phyloP scores from a whole-genome alignment of 2,888 invertebrate species.

The Ceraclea dissimilis region DNA sequence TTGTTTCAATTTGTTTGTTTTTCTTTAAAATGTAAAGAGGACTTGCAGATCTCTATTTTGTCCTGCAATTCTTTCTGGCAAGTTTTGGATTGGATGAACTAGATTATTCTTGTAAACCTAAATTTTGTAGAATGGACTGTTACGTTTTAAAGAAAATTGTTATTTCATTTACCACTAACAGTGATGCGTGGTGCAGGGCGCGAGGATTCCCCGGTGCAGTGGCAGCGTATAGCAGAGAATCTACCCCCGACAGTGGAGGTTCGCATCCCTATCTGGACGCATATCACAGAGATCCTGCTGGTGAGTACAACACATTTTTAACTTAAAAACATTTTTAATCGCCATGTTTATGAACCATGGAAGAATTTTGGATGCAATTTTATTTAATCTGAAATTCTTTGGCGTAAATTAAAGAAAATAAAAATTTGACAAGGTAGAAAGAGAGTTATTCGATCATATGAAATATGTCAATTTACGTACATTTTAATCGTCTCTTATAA shows the following conservation, averaged over 20 bases:
- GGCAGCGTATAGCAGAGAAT: conserved; percentile 72
- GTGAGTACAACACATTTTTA: conserved; percentile 45
- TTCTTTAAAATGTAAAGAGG: too few relatives aligned
- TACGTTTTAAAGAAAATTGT: not conserved
- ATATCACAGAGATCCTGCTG: conserved; percentile 73
- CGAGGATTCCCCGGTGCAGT: conserved; percentile 59
- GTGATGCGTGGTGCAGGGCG: conserved; percentile 35
- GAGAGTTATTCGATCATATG: too few relatives aligned
- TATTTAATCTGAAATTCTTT: too few relatives aligned
- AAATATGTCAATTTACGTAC: too few relatives aligned
- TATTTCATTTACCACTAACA: conserved; percentile 5
- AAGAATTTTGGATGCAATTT: not conserved
- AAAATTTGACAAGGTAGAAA: not conserved
- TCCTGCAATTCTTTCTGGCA: too few relatives aligned
- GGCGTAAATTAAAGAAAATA: not conserved
- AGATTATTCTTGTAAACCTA: too few relatives aligned
- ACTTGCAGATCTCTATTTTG: too few relatives aligned
- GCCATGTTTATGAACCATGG: too few relatives aligned
- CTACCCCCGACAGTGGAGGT: conserved; percentile 82
- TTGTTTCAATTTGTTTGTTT: too few relatives aligned
- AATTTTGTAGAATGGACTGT: too few relatives aligned
- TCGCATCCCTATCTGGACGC: conserved; percentile 80
- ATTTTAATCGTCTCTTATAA: too few relatives aligned
- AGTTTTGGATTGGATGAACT: too few relatives aligned
- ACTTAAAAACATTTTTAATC: not conserved